Base-by-base conservation (phyloP, 1,140 invertebrate species). In the Schlechtendalia chinensis region DNA sequence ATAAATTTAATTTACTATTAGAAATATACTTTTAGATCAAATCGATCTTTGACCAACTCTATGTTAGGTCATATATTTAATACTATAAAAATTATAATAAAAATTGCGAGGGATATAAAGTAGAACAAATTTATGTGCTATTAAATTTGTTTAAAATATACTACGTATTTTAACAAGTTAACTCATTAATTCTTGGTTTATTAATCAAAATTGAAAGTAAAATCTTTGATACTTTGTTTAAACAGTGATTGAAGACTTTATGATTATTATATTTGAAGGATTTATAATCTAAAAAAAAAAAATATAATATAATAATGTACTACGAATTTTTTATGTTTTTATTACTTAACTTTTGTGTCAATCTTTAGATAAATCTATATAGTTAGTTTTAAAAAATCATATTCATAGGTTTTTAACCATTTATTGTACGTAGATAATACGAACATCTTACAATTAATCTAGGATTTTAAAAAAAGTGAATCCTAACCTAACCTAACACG, bases 401-500 rank as follows among this genome's bases (percentile, higher is more conserved):
- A 14, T 67, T n/a, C 12, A n/a, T 5, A 45, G 11, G n/a, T 39
- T 67, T 12, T 39, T 39, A 45, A n/a, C 32, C 19, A 67, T 39
- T 67, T 39, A 45, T 65, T 50, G 12, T 50, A 50, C 14, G 10
- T 10, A 45, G 4, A 45, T 10, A 45, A 45, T 10, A 45, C 39
- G 39, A 45, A 10, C n/a, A n/a, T n/a, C 4, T 45, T 5, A 45
- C 39, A 45, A 45, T 56, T n/a, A 1, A 19, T 56, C n/a, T 4
- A 65, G n/a, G 24, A 65, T n/a, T 71, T 32, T 53, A 71, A 53
- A 71, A 72, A 72, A 71, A 72, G 69, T n/a, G 47, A 27, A 72
- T n/a, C n/a, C n/a, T n/a, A n/a, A n/a, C n/a, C n/a, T n/a, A n/a
- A n/a, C n/a, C n/a, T n/a, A n/a, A n/a, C 8, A 39, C 32, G 32